Evolutionary conservation across 2,113 vertebrate genomes (phyloP).

Genomic region (Rhineura floridana): DNA sequence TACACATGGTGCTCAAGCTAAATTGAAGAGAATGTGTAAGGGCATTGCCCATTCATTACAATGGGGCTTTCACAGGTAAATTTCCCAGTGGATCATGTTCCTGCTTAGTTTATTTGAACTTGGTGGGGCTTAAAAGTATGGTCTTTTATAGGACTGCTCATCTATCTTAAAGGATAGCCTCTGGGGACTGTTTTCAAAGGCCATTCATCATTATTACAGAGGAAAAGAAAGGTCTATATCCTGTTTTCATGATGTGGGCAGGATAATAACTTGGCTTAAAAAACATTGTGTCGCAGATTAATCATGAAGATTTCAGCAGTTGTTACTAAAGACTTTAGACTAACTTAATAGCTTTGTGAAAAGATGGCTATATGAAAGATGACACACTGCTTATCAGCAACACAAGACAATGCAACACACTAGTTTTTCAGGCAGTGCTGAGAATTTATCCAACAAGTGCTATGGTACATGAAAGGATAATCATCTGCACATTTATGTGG

Average conservation of each 20-base stretch:
- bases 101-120: conserved; percentile 28
- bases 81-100: neutral
- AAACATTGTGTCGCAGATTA: conserved; percentile 3
- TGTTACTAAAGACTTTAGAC: conserved; percentile 27
- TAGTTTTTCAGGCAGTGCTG: neutral
- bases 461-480: neutral
- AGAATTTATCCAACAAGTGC: neutral
- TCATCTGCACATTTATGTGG: neutral
- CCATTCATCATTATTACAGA: neutral
- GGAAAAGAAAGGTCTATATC: neutral
- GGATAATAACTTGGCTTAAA: neutral
- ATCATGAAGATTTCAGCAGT: conserved; percentile 6
- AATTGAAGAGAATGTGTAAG: neutral
- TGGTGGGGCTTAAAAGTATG: conserved; percentile 15
- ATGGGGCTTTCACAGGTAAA: neutral
- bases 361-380: neutral
- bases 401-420: neutral
- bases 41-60: neutral
- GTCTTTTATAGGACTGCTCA: neutral
- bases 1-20: neutral
- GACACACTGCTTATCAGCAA: neutral
- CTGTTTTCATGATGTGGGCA: neutral
- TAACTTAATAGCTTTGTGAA: neutral
- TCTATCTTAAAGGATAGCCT: conserved; percentile 21
- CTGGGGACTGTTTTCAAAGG: neutral